phyloP scores from a whole-genome alignment of 2,113 vertebrate species.

The Tylochromis polylepis region DNA sequence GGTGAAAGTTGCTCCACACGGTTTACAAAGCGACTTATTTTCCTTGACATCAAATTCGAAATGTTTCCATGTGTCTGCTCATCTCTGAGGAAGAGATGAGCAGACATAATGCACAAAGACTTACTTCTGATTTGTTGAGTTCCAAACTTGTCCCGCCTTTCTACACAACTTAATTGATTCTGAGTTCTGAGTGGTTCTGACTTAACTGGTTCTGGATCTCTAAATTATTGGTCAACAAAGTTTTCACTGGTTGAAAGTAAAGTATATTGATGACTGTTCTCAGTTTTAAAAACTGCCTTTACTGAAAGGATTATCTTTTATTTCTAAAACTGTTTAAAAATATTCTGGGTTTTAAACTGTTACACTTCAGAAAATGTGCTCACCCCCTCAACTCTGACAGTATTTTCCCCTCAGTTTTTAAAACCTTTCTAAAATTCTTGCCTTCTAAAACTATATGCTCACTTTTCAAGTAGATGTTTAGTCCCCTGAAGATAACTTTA shows the following conservation, averaged over 20 bases:
- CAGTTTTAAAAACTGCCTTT: background rate
- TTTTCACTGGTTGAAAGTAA: background rate
- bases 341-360: background rate
- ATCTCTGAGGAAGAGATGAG: too few species aligned
- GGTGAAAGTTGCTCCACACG: background rate
- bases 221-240: background rate
- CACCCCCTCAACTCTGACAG: background rate
- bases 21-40: background rate
- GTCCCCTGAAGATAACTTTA: background rate
- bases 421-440: background rate
- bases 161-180: background rate
- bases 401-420: accelerated
- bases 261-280: background rate
- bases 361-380: background rate
- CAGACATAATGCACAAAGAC: background rate
- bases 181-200: too few species aligned
- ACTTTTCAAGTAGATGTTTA: background rate
- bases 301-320: background rate
- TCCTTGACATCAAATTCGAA: background rate
- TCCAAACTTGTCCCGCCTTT: background rate
- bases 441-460: background rate
- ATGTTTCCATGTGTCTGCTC: background rate
- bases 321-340: background rate
- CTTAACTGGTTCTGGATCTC: too few species aligned
- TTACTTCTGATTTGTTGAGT: accelerated